Base-by-base conservation (phyloP, 2,113 vertebrate genomes). In the Leucopternis melanops region DNA sequence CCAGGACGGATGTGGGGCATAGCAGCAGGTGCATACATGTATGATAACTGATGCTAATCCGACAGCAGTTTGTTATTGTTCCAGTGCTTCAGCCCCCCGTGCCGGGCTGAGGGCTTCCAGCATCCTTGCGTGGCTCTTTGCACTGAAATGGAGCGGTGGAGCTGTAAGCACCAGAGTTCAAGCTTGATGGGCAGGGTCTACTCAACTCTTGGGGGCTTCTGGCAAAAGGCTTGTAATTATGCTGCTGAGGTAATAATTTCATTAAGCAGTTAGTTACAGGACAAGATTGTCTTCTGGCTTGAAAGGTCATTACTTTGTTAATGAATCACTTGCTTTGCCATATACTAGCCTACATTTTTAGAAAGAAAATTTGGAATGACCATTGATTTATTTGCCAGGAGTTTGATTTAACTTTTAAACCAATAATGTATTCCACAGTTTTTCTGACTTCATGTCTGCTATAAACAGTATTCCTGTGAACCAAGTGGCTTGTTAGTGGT, bases 401-500 rank as follows among this genome's bases (percentile, higher is more conserved):
- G 32, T 42, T 25, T 71, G 34, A 44, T 78, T 87, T 58, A 54
- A 73, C 66, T 93, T 70, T 74, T 91, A 74, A 80, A 86, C 40
- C 47, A 59, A 19, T 94, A 84, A 94, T 80, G 63, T 75, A 61
- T 86, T 95, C 49, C 80, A 65, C 70, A 90, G 74, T 93, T 94
- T 92, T 92, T 85, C 73, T 93, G 81, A 66, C n/a, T 90, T 78
- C 21, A 8, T 74, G 42, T 50, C 78, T 93, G 40, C 81, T 79
- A 58, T 71, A 65, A 91, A 62, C 55, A 71, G 38, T 66, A 67
- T 67, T n/a, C 31, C 74, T 71, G 22, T 71, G 62, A 94, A 59
- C 32, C 27, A 81, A 45, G 31, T 1, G 8, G 13, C 38, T 79
- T 91, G 9, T 77, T 34, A 71, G 34, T 57, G 42, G 27, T 86